Evolutionary conservation across 1,140 invertebrate species (phyloP), one percentile per base, ranked within the genome.

Genomic region (Drosophila mojavensis): DNA sequence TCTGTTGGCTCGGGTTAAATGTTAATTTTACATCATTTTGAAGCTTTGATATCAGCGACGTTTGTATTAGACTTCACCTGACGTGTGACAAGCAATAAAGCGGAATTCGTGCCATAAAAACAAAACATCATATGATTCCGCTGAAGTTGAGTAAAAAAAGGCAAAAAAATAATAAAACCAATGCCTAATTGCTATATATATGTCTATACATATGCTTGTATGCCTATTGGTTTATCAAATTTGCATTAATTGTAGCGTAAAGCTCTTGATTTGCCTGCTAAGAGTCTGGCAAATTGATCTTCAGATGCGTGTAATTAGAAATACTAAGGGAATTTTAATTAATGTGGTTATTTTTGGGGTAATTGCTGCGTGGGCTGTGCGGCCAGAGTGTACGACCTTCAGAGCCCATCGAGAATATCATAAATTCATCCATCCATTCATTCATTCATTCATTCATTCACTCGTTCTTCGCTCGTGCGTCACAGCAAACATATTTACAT

Each of bases 401-500:
- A 13, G 17, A 56, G 78, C 58, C 65, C 60, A 63, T 20, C 36
- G 53, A 50, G 69, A 68, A 69, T 73, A 60, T 81, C 63, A 10
- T 9, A 9, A 17, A 17, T 17, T 17, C 7, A 24, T 24, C 3
- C 20, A 30, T 5, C 4, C 28, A 30, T 30, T 30, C 28, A 30
- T 30, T 30, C 28, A 39, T 13, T 39, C 68, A 13, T 13, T 39
- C 36, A 39, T 39, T 39, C 36, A 39, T 13, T 39, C 68, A 17
- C 9, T 50, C 48, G 11, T 82, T 60, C 72, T 70, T 76, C 11
- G 30, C 20, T 62, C 47, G 59, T 81, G 79, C 79, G 79, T 83
- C 75, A 70, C 53, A 11, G 28, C 15, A 30, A 13, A 60, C 45
- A 61, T 41, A 61, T 62, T 71, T 63, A 60, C 65, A 68, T 26